Base-by-base conservation (phyloP, 2,113 vertebrate species). In the Salvelinus sp. region DNA sequence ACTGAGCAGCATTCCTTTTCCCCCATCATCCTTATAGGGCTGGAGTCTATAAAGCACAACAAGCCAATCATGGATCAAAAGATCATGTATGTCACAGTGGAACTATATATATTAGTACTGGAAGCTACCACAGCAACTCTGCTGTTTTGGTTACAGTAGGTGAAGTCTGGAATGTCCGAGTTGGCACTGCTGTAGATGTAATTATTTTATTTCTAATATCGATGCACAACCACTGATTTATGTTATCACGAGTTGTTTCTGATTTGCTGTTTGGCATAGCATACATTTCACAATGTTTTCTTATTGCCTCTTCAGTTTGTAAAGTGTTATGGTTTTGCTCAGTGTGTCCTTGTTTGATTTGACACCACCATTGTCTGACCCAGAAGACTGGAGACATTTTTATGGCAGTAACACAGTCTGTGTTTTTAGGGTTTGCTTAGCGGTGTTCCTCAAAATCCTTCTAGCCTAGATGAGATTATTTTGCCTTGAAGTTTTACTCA, bases 211-310 rank as follows among this genome's bases (percentile, higher is more conserved):
- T 79, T 28, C 64, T 69, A 48, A 47, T 74, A 67, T 60, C 4
- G 74, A 73, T 65, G 48, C 73, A 76, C 58, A 71, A 73, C 44
- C 18, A 70, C 62, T 58, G 18, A 38, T 71, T 84, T 82, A 77
- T 84, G 38, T 69, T 70, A 57, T 78, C 14, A 44, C 67, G 22
- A 64, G 2, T 80, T 87, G 48, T 75, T 23, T 60, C 28, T 66
- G 27, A 74, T 81, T 72, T 68, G 58, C 20, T 16, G 4, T 70
- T 74, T 76, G n/a, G 7, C 33, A 72, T 77, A 22, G 4, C 6
- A 2, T 62, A 62, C 20, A 22, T 77, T 68, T 33, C 69, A 47
- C 14, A 12, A 33, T 68, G 18, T 30, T 75, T 75, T 67, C 25
- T 9, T 67, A 25, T 62, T 63, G 9, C 20, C 50, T 30, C 22